These are phyloP conservation scores for Hyperoplus immaculatus DNA, from an alignment of 2,797 vertebrate species.

Conservation along the genomic window DNA sequence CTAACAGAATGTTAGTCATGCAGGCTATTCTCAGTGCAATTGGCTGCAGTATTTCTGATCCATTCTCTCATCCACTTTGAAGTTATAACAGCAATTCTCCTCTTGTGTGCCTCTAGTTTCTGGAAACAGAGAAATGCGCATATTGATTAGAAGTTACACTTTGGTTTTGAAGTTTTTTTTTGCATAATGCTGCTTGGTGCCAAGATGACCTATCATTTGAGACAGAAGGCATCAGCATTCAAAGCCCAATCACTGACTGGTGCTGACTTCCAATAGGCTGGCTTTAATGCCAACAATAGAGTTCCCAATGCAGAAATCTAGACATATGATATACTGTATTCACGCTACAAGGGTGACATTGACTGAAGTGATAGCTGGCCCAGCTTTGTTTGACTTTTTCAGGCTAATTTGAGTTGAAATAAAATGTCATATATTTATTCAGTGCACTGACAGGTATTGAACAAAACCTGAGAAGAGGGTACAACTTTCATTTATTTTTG, in stretches of 20 bases:
- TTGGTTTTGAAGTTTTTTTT: constrained; percentile 52
- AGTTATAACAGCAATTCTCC: constrained; percentile 33
- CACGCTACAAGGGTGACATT: neutral
- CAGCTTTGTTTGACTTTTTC: constrained; percentile 18
- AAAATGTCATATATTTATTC: constrained; percentile 33
- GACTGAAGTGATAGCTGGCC: neutral
- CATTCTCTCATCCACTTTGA: constrained; percentile 54
- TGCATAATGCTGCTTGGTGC: constrained; percentile 53
- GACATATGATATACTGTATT: constrained; percentile 1
- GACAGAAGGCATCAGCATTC: constrained; percentile 46
- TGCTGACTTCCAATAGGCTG: constrained; percentile 38
- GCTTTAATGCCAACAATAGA: constrained; percentile 26
- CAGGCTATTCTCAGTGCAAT: constrained; percentile 27
- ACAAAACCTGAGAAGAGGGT: constrained; percentile 45
- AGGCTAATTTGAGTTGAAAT: constrained; percentile 19
- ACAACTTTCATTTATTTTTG: constrained; percentile 46
- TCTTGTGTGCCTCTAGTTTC: constrained; percentile 36
- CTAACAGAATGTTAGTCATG: constrained; percentile 51
- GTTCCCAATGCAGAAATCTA: constrained; percentile 22
- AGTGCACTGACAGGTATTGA: constrained; percentile 8
- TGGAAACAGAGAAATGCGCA: constrained; percentile 45
- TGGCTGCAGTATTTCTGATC: constrained; percentile 48
- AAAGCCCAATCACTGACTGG: constrained; percentile 41
- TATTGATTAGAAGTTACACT: constrained; percentile 55
- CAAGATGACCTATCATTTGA: constrained; percentile 65